Percentiles rank a stretch among this genome's conserved stretches.
Evolutionary conservation across 2,113 vertebrate genomes (phyloP).

Genomic region (Hemiprocne comata): DNA sequence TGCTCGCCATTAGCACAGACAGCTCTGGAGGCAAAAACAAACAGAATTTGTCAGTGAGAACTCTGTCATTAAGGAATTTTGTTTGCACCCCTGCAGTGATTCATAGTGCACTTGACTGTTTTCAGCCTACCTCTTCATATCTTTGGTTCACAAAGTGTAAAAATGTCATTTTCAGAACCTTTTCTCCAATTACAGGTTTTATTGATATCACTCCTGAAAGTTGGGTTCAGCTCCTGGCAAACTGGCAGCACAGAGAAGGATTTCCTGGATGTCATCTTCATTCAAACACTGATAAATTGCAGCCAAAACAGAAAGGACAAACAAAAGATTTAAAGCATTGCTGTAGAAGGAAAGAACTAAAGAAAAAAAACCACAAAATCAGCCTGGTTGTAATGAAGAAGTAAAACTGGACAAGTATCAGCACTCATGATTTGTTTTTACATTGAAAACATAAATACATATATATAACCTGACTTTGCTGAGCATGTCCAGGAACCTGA

Average conservation of each 20-base stretch:
- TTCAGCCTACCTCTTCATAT: not conserved
- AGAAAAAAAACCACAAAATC: not conserved
- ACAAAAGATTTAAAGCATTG: not conserved
- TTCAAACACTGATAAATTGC: not conserved
- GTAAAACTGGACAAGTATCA: not conserved
- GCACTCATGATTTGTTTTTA: not conserved
- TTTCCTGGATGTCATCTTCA: not conserved
- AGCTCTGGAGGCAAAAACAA: slow-evolving; percentile 36
- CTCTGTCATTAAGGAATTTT: slow-evolving; percentile 37
- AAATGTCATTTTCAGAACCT: not conserved
- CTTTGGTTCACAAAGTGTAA: not conserved
- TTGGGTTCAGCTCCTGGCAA: not conserved
- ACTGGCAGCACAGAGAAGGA: not conserved
- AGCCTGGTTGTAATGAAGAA: not conserved
- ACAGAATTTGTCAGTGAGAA: slow-evolving; percentile 36
- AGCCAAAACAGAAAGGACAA: not conserved
- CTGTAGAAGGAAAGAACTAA: not conserved
- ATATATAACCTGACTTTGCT: not conserved
- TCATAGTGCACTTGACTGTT: slow-evolving; percentile 10
- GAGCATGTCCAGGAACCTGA: not conserved
- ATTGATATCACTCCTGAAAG: not conserved
- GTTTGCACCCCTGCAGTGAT: slow-evolving; percentile 30
- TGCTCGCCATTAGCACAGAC: slow-evolving; percentile 19
- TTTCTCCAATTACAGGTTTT: slow-evolving; percentile 13
- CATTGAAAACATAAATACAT: not conserved